These are phyloP conservation scores for Oryctolagus cuniculus DNA, from an alignment of 2,113 vertebrate genomes.

Conservation along the genomic window DNA sequence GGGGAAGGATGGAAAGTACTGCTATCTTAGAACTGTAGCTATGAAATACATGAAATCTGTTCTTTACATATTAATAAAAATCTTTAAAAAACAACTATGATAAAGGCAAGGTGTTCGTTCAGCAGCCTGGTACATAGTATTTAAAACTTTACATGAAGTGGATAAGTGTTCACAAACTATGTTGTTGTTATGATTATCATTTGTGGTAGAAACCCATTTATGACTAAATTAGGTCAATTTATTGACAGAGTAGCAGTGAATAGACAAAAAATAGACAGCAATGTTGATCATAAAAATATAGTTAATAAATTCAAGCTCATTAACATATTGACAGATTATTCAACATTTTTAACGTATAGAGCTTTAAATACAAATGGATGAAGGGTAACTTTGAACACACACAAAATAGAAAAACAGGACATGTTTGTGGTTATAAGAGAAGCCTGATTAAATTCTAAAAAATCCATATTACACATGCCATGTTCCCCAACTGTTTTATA, in stretches of 20 bases:
- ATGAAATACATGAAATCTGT: no score
- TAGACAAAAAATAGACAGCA: background rate
- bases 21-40: no score
- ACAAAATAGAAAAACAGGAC: background rate
- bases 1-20: no score
- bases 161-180: background rate
- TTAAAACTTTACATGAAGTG: background rate
- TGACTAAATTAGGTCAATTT: background rate
- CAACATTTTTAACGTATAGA: conserved; percentile 36
- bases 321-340: conserved; percentile 25
- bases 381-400: background rate
- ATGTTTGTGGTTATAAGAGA: background rate
- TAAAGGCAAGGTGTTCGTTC: background rate
- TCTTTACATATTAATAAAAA: no score
- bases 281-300: background rate
- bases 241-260: background rate
- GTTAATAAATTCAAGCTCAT: conserved; percentile 22
- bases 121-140: background rate
- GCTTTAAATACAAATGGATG: background rate
- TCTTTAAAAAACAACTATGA: no score
- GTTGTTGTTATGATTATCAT: background rate
- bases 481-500: background rate
- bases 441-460: conserved; percentile 56
- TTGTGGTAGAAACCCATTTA: background rate
- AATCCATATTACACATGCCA: background rate